Conservation (phyloP, 2,888 invertebrate species). For the Elgonia sp. region DNA sequence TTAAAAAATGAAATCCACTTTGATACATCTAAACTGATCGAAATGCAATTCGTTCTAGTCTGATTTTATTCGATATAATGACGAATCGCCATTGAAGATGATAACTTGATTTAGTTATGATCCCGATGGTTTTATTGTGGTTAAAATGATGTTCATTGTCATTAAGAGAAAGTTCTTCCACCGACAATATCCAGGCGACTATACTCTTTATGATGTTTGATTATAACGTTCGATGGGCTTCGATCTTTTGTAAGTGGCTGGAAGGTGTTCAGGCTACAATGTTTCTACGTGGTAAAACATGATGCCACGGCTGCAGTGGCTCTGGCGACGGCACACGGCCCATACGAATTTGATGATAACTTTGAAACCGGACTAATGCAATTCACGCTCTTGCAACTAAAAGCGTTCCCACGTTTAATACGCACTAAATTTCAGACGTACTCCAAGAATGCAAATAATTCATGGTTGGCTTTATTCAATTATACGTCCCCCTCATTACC, state of each 20-base stretch:
- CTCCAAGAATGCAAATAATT: constrained; percentile 63
- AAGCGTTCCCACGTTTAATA: constrained; percentile 40
- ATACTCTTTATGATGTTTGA: constrained; percentile 83
- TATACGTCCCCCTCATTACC: constrained; percentile 56
- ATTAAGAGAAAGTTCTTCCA: constrained; percentile 49
- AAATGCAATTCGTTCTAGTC: neutral
- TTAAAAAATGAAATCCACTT: too few species aligned
- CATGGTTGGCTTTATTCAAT: constrained; percentile 62
- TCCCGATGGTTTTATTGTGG: constrained; percentile 31
- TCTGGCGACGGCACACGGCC: constrained; percentile 43
- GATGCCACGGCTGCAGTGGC: constrained; percentile 33
- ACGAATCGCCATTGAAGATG: constrained; percentile 17
- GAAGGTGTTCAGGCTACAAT: constrained; percentile 73
- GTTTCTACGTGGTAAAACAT: constrained; percentile 50
- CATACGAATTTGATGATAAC: constrained; percentile 67
- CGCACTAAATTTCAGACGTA: constrained; percentile 52
- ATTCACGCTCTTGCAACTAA: constrained; percentile 64
- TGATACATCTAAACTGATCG: constrained; percentile 1
- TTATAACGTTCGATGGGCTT: constrained; percentile 82
- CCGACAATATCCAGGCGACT: constrained; percentile 79
- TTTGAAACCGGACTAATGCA: constrained; percentile 66
- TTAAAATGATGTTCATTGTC: constrained; percentile 71
- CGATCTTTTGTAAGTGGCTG: constrained; percentile 80
- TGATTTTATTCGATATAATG: constrained; percentile 32
- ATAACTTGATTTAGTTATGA: constrained; percentile 49